phyloP scores from a whole-genome alignment of 2,888 invertebrate species.

The Adelphocoris suturalis region DNA sequence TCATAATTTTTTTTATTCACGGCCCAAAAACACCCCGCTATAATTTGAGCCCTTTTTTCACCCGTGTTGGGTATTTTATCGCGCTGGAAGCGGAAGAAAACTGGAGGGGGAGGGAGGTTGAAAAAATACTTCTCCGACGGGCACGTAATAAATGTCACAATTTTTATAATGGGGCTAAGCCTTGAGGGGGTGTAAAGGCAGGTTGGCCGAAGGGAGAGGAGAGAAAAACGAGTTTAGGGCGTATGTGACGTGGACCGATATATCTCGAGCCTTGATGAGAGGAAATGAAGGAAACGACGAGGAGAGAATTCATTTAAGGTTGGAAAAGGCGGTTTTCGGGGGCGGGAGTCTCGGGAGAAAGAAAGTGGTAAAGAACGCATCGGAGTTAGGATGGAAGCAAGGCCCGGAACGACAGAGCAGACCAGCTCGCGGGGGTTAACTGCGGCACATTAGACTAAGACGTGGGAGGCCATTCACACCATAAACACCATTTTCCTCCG shows the following conservation, averaged over 20 bases:
- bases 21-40: conserved; percentile 42
- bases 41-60: conserved; percentile 6
- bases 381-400: not conserved
- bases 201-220: conserved; percentile 10
- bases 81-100: conserved; percentile 5
- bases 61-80: conserved; percentile 40
- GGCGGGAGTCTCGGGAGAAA: not conserved
- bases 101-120: not conserved
- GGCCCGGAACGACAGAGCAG: not conserved
- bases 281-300: conserved; percentile 71
- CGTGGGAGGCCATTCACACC: conserved; percentile 58
- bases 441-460: conserved; percentile 69
- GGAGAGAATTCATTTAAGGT: conserved; percentile 69
- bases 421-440: conserved; percentile 44
- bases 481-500: conserved; percentile 48
- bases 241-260: conserved; percentile 65
- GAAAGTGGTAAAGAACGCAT: conserved; percentile 33
- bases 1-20: conserved; percentile 37
- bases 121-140: conserved; percentile 46
- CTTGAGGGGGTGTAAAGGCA: conserved; percentile 33
- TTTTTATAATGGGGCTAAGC: conserved; percentile 63
- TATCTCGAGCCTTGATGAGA: conserved; percentile 68
- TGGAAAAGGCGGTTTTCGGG: conserved; percentile 40
- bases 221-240: conserved; percentile 68
- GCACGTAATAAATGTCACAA: conserved; percentile 68